Conservation (phyloP, 2,797 vertebrate species). For the Fistularia commersonii region DNA sequence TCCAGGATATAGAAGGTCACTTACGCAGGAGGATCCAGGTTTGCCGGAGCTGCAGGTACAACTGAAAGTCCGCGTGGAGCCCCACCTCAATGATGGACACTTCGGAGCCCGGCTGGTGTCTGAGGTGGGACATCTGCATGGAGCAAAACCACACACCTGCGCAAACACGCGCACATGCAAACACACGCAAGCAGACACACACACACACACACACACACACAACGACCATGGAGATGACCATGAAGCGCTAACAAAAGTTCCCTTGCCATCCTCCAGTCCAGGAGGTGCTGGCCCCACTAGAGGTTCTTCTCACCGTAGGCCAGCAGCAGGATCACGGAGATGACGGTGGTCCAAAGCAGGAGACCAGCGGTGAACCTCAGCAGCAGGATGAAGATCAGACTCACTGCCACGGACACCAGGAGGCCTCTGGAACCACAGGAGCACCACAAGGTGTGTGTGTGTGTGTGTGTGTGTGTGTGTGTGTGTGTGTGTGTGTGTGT, state of each 20-base stretch:
- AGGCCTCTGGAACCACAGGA: conserved; percentile 81
- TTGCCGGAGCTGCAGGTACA: conserved; percentile 86
- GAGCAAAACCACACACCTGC: conserved; percentile 87
- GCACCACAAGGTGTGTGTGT: too few relatives aligned
- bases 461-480: too few relatives aligned
- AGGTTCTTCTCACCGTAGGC: conserved; percentile 85
- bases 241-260: too few relatives aligned
- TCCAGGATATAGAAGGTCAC: conserved; percentile 48
- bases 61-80: conserved; percentile 81
- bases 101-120: conserved; percentile 70
- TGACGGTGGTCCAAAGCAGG: conserved; percentile 85
- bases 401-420: conserved; percentile 82
- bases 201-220: too few relatives aligned
- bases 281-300: too few relatives aligned
- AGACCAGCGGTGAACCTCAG: conserved; percentile 84
- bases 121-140: conserved; percentile 71
- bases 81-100: conserved; percentile 80
- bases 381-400: conserved; percentile 85
- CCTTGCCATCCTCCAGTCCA: too few relatives aligned
- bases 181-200: background rate
- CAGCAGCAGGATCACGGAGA: conserved; percentile 80
- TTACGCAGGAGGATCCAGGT: conserved; percentile 88
- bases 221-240: too few relatives aligned
- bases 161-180: background rate
- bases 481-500: too few relatives aligned